These are phyloP conservation scores for Mustela nigripes DNA, from an alignment of 2,113 vertebrate genomes.

Conservation along the genomic window DNA sequence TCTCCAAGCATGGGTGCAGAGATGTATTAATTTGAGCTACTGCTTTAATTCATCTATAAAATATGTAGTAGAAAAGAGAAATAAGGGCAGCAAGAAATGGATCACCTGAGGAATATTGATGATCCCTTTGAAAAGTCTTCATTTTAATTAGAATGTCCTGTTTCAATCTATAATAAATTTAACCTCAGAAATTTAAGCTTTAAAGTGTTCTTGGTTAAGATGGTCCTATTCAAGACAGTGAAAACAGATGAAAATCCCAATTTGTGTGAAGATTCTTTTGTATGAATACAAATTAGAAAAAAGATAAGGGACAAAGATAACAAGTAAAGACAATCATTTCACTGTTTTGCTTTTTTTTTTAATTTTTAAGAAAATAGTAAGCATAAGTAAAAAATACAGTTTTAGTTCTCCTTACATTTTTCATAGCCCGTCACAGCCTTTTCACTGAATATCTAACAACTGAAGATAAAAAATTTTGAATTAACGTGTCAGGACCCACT, in stretches of 20 bases:
- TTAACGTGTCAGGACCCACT: slow-evolving; percentile 43
- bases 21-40: neutral
- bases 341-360: neutral
- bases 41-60: slow-evolving; percentile 26
- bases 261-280: neutral
- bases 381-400: slow-evolving; percentile 49
- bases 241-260: slow-evolving; percentile 28
- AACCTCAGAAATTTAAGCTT: neutral
- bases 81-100: neutral
- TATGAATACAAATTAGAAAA: neutral
- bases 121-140: slow-evolving; percentile 52
- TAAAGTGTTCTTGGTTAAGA: neutral
- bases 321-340: slow-evolving; percentile 7
- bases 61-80: neutral
- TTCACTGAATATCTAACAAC: neutral
- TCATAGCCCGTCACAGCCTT: neutral
- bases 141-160: slow-evolving; percentile 29
- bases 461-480: slow-evolving; percentile 23
- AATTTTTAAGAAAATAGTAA: neutral
- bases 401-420: slow-evolving; percentile 11
- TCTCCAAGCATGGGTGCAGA: too few relatives aligned
- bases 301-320: neutral
- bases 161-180: neutral
- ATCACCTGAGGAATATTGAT: neutral
- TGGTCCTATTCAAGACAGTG: neutral